phyloP scores from a whole-genome alignment of 2,888 invertebrate genomes.

The Timema podura region DNA sequence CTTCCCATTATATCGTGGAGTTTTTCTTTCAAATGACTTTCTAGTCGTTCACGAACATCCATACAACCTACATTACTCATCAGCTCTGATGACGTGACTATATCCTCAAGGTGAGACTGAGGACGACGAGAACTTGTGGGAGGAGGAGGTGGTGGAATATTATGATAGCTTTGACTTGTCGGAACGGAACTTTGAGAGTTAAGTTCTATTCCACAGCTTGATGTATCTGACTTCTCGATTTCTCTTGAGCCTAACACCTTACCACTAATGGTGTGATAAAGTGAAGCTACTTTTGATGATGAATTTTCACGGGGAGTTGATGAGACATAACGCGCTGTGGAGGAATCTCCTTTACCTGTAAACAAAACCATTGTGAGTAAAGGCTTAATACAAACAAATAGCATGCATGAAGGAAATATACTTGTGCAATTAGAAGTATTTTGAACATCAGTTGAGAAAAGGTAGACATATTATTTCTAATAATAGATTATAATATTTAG shows the following conservation, averaged over 20 bases:
- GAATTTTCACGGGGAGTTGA: slow-evolving; percentile 23
- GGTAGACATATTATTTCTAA: too few relatives aligned
- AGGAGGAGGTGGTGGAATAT: slow-evolving; percentile 29
- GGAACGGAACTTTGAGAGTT: neutral
- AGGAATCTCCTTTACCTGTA: slow-evolving; percentile 24
- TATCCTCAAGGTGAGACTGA: slow-evolving; percentile 24
- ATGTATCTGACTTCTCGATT: slow-evolving; percentile 21
- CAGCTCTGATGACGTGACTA: slow-evolving; percentile 16
- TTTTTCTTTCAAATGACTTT: slow-evolving; percentile 48
- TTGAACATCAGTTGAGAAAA: too few relatives aligned
- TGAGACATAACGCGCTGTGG: slow-evolving; percentile 16
- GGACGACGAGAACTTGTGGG: slow-evolving; percentile 20
- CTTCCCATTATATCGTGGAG: slow-evolving; percentile 41
- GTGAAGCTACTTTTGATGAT: slow-evolving; percentile 33
- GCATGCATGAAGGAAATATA: neutral
- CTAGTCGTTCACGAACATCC: slow-evolving; percentile 37
- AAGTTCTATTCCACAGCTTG: slow-evolving; percentile 14
- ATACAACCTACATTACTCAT: slow-evolving; percentile 23
- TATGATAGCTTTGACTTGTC: slow-evolving; percentile 18
- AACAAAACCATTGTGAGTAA: neutral
- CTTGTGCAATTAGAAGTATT: too few relatives aligned
- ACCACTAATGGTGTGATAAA: slow-evolving; percentile 37
- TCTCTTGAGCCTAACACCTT: slow-evolving; percentile 34
- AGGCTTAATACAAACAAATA: neutral
- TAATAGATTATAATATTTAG: too few relatives aligned